phyloP scores from a whole-genome alignment of 2,888 invertebrate genomes.

The Drosophila parthenogenetica region DNA sequence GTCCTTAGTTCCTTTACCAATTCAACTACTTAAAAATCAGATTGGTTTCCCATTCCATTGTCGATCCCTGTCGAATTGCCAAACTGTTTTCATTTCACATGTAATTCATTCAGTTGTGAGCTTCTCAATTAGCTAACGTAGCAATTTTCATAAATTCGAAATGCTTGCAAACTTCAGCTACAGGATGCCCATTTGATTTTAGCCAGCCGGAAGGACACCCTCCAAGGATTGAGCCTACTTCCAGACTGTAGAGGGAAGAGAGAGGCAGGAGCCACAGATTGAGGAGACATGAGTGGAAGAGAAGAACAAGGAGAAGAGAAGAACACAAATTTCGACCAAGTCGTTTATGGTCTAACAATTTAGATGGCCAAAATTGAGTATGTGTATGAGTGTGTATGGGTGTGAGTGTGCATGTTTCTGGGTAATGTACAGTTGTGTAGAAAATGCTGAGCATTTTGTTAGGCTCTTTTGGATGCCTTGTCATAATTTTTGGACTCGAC shows the following conservation, averaged over 20 bases:
- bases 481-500: slow-evolving; percentile 52
- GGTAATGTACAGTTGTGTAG: slow-evolving; percentile 64
- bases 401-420: slow-evolving; percentile 20
- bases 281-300: background rate
- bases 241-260: background rate
- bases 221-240: slow-evolving; percentile 20
- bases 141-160: slow-evolving; percentile 63
- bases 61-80: background rate
- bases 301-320: slow-evolving; percentile 12
- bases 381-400: slow-evolving; percentile 1
- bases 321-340: slow-evolving; percentile 52
- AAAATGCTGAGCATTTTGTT: slow-evolving; percentile 61
- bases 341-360: slow-evolving; percentile 66
- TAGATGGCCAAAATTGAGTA: slow-evolving; percentile 50
- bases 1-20: no score
- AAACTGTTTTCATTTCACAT: background rate
- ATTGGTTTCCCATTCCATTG: slow-evolving; percentile 1
- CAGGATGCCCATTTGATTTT: slow-evolving; percentile 35
- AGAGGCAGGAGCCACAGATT: background rate
- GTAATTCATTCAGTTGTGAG: slow-evolving; percentile 27
- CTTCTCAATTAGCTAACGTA: slow-evolving; percentile 32
- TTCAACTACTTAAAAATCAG: no score
- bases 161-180: slow-evolving; percentile 40
- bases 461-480: slow-evolving; percentile 69
- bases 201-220: background rate